phyloP scores from a whole-genome alignment of 1,140 invertebrate genomes.

The Camponotus pennsylvanicus region DNA sequence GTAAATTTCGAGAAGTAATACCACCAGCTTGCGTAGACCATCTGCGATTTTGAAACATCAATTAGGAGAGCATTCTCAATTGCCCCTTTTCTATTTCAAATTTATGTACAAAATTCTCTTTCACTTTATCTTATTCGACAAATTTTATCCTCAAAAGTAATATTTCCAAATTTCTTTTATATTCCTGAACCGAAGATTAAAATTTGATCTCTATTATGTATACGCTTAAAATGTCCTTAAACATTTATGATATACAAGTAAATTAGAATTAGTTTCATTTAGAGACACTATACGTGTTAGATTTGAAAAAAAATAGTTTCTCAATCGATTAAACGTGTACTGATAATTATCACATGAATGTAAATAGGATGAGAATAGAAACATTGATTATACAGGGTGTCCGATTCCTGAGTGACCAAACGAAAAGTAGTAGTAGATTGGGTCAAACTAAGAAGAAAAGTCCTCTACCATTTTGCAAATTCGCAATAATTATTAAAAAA shows the following conservation, averaged over 20 bases:
- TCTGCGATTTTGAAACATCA: constrained; percentile 88
- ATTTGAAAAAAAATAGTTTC: neutral
- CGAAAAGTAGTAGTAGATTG: no score
- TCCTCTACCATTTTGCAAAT: no score
- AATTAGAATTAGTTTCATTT: neutral
- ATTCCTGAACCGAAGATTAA: neutral
- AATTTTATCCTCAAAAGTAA: neutral
- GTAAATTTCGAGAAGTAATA: constrained; percentile 98
- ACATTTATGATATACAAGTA: neutral
- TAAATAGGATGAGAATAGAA: neutral
- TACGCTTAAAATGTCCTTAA: neutral
- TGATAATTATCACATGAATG: neutral
- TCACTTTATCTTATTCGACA: neutral
- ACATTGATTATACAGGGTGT: no score
- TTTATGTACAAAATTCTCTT: neutral
- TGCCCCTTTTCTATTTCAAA: neutral
- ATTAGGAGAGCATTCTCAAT: constrained; percentile 63
- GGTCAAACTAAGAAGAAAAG: no score
- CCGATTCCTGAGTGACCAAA: no score
- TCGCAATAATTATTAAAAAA: no score
- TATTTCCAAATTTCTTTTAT: neutral
- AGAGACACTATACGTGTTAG: neutral
- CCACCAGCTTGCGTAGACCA: constrained; percentile 97
- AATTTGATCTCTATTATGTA: neutral
- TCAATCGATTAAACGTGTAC: neutral